Base-by-base conservation (phyloP, 1,140 invertebrate genomes). In the Halesus radiatus region DNA sequence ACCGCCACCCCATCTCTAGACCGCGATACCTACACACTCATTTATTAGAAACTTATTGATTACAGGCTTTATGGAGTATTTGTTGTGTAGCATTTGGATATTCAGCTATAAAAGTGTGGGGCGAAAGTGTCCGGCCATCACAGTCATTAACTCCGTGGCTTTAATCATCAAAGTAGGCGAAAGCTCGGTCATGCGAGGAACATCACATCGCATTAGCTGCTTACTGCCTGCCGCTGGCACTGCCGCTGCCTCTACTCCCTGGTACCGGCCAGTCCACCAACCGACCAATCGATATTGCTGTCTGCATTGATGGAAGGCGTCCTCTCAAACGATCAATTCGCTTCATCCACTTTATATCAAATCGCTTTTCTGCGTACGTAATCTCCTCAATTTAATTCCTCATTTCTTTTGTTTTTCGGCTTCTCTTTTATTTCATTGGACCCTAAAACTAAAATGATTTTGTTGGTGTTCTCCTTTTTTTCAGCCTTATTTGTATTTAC, bases 81-180 rank as follows among this genome's bases (percentile, higher is more conserved):
- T 23, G 20, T 20, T 23, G 20, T 20, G 58, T n/a, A n/a, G 62
- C 62, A 53, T 53, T 68, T 45, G 32, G n/a, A 26, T 53, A 72
- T 72, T 54, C 45, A 23, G 72, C 72, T 75, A 58, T 75, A 75
- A 58, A 75, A 58, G 23, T 16, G 23, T 18, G 23, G 10, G 26
- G 5, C 32, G 53, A 54, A 75, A 54, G 72, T 75, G 53, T 72
- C 50, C 68, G 68, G 18, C 45, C 68, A 72, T 10, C 45, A 72
- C 68, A 72, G 68, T 75, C 72, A 75, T 75, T 75, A 75, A 75
- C 72, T 75, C 72, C 16, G 18, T 22, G 72, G 72, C 54, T 75
- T 75, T 75, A 75, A 75, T 75, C 72, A 58, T 75, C 72, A 75
- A 75, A 75, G 72, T 58, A 75, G 53, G 54, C 72, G 54, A 75